Evolutionary conservation across 2,888 invertebrate species (phyloP), one percentile per base, ranked within the genome.

Genomic region (Rambutsinella grinnellia): DNA sequence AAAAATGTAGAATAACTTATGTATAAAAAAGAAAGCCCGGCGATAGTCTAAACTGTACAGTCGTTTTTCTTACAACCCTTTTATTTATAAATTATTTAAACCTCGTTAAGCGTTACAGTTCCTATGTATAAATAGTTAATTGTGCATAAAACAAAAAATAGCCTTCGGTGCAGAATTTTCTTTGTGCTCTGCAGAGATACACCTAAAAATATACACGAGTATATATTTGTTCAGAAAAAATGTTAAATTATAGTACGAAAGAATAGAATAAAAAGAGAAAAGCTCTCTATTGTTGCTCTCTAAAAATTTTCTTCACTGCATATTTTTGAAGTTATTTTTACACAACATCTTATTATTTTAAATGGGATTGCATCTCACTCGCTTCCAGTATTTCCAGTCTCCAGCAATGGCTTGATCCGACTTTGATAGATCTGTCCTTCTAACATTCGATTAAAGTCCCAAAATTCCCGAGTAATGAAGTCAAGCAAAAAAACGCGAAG

Each of bases 391-490:
- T 53, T n/a, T n/a, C n/a, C 53, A 53, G 21, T 23, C 3, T 53
- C 49, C 36, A 36, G 36, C 36, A 36, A 36, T 61, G 57, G 46
- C 63, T 72, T 62, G 67, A 62, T 67, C 54, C 56, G 74, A 67
- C 74, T 61, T 74, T 74, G 74, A 74, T 67, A 74, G 67, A 74
- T 74, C 74, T 67, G 54, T 67, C 61, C 56, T 51, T 57, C 57
- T 49, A 23, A 49, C 24, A 54, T 60, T 72, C 66, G 72, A 72
- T 72, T 66, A 66, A 66, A 60, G 74, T 74, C 74, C 74, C 62
- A n/a, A 74, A 74, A 74, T 74, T 74, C 74, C 74, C 74, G 61
- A 67, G 61, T 74, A 74, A 74, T 74, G 74, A 74, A 74, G 74
- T 67, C 74, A 62, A 74, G 62, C 56, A 74, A 44, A 61, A 47